Base-by-base conservation (phyloP, 2,888 invertebrate genomes). In the Agrochola circellaris region DNA sequence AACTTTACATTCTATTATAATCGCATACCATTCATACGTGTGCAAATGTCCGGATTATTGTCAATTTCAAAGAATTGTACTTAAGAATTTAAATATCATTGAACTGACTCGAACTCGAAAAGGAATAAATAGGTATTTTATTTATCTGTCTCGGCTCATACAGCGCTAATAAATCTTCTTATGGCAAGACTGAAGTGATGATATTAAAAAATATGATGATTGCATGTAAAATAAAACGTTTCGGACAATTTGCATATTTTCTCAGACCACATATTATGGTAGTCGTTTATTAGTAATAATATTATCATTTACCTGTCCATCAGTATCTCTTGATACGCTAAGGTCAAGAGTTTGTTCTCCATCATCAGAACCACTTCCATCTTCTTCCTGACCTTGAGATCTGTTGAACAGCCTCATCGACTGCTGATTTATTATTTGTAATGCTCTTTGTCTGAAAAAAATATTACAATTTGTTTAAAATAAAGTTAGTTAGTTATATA, bases 341-440 rank as follows among this genome's bases (percentile, higher is more conserved):
- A 97, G 90, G 84, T 97, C 97, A 56, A 97, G 91, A 71, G 97
- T 97, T 85, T 97, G 96, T 45, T 97, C 97, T 86, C 97, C 97
- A 90, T 97, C 97, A 87, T 97, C 97, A 87, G 97, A 97, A 2
- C 95, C 95, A 73, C 96, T 97, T 4, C 94, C 96, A 58, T 97
- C 97, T 75, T 97, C 97, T 45, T 97, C 96, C n/a, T 94, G 95
- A 73, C 90, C 89, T 83, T 95, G 95, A 77, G 93, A 91, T 87
- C 95, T 93, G 34, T 94, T 93, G 75, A 96, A 95, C 85, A 96
- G 91, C 87, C 96, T 93, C 95, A 96, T 93, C 0, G 96, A 96
- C 87, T 96, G 96, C 77, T 96, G 96, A 86, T 96, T 96, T 68
- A 96, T 94, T 82, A 96, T 96, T 90, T 96, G 96, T 77, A 96